These are phyloP conservation scores for Heliothis subflexa DNA, from an alignment of 1,140 invertebrate genomes.

Conservation along the genomic window DNA sequence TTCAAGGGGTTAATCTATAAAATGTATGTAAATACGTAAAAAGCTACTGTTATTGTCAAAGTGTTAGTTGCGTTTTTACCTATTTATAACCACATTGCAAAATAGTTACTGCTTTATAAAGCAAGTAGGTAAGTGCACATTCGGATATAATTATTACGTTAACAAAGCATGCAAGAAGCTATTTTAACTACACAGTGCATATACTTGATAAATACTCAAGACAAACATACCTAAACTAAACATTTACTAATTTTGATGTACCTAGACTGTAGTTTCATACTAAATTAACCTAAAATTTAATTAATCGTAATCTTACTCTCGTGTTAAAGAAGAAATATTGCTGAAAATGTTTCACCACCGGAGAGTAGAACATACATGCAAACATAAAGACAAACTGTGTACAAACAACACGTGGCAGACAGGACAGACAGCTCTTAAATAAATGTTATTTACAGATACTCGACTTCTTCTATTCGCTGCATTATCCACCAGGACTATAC, in stretches of 20 bases:
- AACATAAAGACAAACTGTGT: background rate
- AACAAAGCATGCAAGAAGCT: conserved; percentile 8
- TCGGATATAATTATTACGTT: background rate
- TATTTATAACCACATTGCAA: background rate
- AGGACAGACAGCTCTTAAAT: background rate
- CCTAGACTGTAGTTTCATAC: background rate
- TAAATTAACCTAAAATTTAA: background rate
- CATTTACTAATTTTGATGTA: background rate
- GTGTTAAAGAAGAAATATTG: background rate
- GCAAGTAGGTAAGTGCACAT: no score
- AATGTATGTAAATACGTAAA: no score
- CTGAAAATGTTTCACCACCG: conserved; percentile 12
- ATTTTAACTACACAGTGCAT: no score
- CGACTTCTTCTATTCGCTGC: background rate
- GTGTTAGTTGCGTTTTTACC: background rate
- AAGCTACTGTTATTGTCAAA: background rate
- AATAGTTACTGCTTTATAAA: background rate
- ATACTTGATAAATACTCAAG: no score
- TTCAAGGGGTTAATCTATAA: background rate
- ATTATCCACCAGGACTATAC: background rate
- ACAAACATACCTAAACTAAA: no score
- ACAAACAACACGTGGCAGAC: background rate
- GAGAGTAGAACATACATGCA: conserved; percentile 20
- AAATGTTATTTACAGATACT: background rate
- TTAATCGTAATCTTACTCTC: background rate